Evolutionary conservation across 2,888 invertebrate genomes (phyloP), one percentile per base, ranked within the genome.

Genomic region (Galerucella calmariensis): DNA sequence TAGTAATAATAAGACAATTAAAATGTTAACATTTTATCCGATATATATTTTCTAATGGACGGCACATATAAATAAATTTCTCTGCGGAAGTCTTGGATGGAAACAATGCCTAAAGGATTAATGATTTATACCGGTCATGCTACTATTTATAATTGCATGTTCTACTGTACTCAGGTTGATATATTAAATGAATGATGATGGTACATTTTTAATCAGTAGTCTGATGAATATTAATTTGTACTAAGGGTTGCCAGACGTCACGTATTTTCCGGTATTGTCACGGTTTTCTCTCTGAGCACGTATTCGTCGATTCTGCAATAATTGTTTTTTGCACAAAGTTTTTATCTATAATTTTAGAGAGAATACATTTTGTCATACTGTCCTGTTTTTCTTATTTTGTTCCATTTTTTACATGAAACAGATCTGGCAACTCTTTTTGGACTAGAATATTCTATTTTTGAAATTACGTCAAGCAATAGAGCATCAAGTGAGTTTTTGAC

Each of bases 91-190:
- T 67, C 61, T 58, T 62, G 44, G 20, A 65, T 41, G 20, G 48
- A 69, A 69, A 69, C 56, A 59, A 69, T 68, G 69, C 69, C 73
- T 56, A 27, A 53, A 63, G 73, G 65, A 73, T 69, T 68, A 63
- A 73, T 73, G 69, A 69, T 58, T 65, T 46, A 69, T 58, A 59
- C 73, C 63, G 63, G 73, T 69, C 73, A 69, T 67, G 73, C 59
- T 69, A 66, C 69, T 69, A 65, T 65, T 69, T 69, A 73, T 73
- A 73, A 73, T 73, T 73, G 35, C 35, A 69, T 56, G 56, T 56
- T 56, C 56, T 56, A 56, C 56, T 20, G 20, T 56, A 56, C 56
- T 20, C 16, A n/a, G 16, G 16, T 16, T 56, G 20, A 56, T 56
- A 16, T 56, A 56, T 20, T 20, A 20, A 56, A 9, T 16, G 20